Base-by-base conservation (phyloP, 2,113 vertebrate species). In the Petrocephalus zakoni region DNA sequence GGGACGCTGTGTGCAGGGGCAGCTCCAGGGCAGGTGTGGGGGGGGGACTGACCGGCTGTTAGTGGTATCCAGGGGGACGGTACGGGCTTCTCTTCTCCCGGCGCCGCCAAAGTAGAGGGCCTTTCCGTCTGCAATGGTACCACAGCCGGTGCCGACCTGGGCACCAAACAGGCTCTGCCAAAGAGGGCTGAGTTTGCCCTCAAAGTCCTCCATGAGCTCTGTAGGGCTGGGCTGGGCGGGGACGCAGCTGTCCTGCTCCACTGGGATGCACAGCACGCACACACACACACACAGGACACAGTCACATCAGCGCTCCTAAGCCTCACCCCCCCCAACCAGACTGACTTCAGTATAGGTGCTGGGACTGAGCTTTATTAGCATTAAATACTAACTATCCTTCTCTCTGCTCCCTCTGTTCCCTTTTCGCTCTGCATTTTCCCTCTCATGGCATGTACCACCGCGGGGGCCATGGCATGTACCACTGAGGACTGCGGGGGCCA, bases 201-300 rank as follows among this genome's bases (percentile, higher is more conserved):
- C 98, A 93, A 99, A 99, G 87, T 97, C 96, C 93, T 99, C 98
- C 0, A 96, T 96, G 94, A 99, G 97, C 94, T 99, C 98, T 81
- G 95, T 96, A 91, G 97, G 96, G 90, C 96, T 97, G 85, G 97
- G 96, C 72, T 96, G 92, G 46, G 96, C 95, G 1, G 97, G 96
- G 46, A 98, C 97, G 92, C 98, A 99, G 90, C 97, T 99, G 91
- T 98, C 97, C 91, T 97, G 96, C 0, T 97, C 96, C 88, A 97
- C 97, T 99, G 90, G 91, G 51, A 90, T 90, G 92, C 55, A 92
- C 89, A 92, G 6, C 9, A 11, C 15, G 34, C 5, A 29, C 49
- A 46, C 25, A 29, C 10, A 64, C 19, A 86, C 8, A 84, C 7
- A 46, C 13, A 46, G 5, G 83, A 6, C 21, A 11, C 21, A 17